Evolutionary conservation across 2,113 vertebrate genomes (phyloP).

Genomic region (Calonectris borealis): DNA sequence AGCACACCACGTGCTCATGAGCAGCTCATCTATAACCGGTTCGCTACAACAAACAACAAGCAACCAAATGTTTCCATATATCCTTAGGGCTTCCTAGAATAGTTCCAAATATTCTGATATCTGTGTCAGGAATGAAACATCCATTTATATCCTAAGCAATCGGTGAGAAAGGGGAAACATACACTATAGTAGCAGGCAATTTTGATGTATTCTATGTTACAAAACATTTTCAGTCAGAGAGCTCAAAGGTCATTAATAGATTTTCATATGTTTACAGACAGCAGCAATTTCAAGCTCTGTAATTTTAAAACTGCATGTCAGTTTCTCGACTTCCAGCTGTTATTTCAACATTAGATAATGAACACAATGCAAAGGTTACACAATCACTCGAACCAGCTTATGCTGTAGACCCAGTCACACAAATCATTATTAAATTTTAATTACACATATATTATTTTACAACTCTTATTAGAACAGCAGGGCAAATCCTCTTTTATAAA

Average conservation of each 20-base stretch:
- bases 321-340: conserved; percentile 55
- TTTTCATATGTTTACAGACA: conserved; percentile 63
- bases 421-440: conserved; percentile 60
- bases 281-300: conserved; percentile 55
- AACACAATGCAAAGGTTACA: conserved; percentile 60
- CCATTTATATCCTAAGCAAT: conserved; percentile 3
- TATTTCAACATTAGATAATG: conserved; percentile 60
- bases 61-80: conserved; percentile 2
- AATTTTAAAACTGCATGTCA: conserved; percentile 56
- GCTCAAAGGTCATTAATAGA: conserved; percentile 61
- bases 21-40: neutral
- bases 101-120: neutral
- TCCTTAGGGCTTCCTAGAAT: conserved; percentile 13
- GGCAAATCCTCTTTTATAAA: conserved; percentile 23
- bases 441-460: conserved; percentile 56
- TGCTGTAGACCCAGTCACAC: conserved; percentile 2
- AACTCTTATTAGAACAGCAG: conserved; percentile 52
- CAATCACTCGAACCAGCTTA: conserved; percentile 52
- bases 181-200: neutral
- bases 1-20: neutral
- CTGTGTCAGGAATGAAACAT: neutral
- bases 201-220: conserved; percentile 31
- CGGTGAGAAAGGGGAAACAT: neutral
- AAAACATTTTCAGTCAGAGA: conserved; percentile 36
- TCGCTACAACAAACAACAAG: conserved; percentile 7